phyloP scores from a whole-genome alignment of 1,140 invertebrate genomes.

The Zophobas morio region DNA sequence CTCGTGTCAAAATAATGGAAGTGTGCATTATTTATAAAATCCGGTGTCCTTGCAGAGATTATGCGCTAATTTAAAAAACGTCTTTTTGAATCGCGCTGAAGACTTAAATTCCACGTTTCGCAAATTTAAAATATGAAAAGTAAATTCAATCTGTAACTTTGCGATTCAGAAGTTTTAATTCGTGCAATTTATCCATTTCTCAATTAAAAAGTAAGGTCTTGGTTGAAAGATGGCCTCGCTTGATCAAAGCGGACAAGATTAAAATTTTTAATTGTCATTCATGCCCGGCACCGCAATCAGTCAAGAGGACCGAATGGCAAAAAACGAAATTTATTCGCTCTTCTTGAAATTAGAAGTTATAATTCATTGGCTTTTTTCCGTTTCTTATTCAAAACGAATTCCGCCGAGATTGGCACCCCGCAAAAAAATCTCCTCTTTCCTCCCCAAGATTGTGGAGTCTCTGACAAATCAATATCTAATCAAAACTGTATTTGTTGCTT shows the following conservation, averaged over 20 bases:
- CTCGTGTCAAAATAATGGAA: conserved; percentile 17
- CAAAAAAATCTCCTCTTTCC: conserved; percentile 28
- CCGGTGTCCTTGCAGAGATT: neutral
- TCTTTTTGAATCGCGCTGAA: neutral
- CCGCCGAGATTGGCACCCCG: conserved; percentile 41
- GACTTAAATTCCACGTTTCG: neutral
- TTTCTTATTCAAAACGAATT: conserved; percentile 48
- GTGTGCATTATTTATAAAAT: neutral
- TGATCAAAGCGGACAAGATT: conserved; percentile 43
- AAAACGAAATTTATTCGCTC: conserved; percentile 43
- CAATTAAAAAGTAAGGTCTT: conserved; percentile 37
- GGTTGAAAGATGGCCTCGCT: conserved; percentile 7
- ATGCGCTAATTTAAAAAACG: conserved; percentile 2
- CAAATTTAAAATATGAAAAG: conserved; percentile 20
- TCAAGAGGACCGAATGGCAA: conserved; percentile 34
- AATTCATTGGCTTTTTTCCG: conserved; percentile 50
- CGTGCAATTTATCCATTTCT: conserved; percentile 45
- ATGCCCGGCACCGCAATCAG: conserved; percentile 44
- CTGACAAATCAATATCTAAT: conserved; percentile 53
- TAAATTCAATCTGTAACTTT: conserved; percentile 24
- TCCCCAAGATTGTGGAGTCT: conserved; percentile 40
- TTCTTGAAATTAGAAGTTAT: conserved; percentile 51
- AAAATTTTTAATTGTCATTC: conserved; percentile 54
- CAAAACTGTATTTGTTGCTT: conserved; percentile 51
- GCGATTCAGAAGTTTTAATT: conserved; percentile 41